Conservation (phyloP, 2,113 vertebrate species). For the Hemiprocne comata region DNA sequence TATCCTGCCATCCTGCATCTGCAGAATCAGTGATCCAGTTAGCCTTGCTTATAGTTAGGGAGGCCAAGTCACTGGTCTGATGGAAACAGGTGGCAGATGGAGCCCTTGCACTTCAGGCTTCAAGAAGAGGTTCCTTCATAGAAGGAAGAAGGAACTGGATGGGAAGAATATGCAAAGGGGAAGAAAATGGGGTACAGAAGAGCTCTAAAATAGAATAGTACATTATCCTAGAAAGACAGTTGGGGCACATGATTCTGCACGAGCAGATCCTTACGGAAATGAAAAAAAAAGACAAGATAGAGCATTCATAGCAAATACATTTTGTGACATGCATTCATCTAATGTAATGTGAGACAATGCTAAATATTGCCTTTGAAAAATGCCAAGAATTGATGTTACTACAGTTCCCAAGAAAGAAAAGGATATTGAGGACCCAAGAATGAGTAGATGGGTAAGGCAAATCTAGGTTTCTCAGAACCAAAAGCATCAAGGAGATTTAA, state of each 20-base stretch:
- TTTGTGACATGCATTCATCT: not conserved
- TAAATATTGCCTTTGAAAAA: not conserved
- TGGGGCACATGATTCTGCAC: not conserved
- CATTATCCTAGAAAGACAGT: not conserved
- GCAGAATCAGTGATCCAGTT: not conserved
- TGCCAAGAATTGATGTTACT: not conserved
- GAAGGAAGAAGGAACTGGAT: not conserved
- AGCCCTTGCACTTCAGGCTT: not conserved
- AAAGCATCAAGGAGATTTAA: not conserved
- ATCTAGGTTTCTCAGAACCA: not conserved
- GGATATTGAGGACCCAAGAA: not conserved
- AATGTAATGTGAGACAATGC: not conserved
- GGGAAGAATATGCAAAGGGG: not conserved
- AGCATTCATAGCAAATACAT: not conserved
- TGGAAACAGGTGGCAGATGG: not conserved
- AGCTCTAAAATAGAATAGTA: not conserved
- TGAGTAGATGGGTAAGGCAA: not conserved
- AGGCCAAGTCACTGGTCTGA: not conserved
- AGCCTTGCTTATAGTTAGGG: accelerated
- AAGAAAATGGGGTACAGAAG: not conserved
- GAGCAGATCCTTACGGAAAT: not conserved
- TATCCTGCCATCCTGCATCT: accelerated
- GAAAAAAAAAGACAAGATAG: not conserved
- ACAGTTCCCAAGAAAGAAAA: not conserved
- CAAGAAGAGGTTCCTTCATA: not conserved